A percentile compares a stretch with the other conserved stretches of the same genome.
phyloP scores from a whole-genome alignment of 92 coral and sea anemone genomes.

The Montipora capitata region DNA sequence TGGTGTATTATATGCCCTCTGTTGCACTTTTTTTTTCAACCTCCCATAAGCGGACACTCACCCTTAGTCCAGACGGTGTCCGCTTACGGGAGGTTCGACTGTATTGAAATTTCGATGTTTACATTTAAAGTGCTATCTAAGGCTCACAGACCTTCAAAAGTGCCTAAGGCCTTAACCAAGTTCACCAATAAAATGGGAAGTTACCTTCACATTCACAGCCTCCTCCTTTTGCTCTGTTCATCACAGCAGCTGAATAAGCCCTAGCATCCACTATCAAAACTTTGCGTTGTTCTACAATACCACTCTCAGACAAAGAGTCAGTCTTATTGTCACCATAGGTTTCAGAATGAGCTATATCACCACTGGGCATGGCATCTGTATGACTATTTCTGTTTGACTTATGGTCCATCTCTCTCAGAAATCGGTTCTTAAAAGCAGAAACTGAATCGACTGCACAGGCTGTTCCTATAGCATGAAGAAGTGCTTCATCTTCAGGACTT shows the following conservation, averaged over 20 bases:
- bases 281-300: slow-evolving; percentile 47
- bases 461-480: slow-evolving; percentile 89
- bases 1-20: too few species aligned
- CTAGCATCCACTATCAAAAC: slow-evolving; percentile 95
- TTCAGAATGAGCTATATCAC: slow-evolving; percentile 35
- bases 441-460: slow-evolving; percentile 69
- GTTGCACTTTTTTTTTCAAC: too few species aligned
- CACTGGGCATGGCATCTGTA: slow-evolving; percentile 31
- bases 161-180: neutral
- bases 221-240: slow-evolving; percentile 96
- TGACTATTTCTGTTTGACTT: slow-evolving; percentile 14
- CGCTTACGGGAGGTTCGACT: too few species aligned
- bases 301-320: neutral
- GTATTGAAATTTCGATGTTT: too few species aligned
- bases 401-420: slow-evolving; percentile 23
- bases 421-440: slow-evolving; percentile 23
- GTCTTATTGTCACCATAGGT: neutral
- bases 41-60: too few species aligned
- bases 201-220: slow-evolving; percentile 96
- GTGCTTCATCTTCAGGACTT: slow-evolving; percentile 86
- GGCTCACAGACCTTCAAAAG: neutral
- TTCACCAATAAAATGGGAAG: neutral
- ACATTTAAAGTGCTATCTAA: too few species aligned
- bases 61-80: too few species aligned
- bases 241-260: slow-evolving; percentile 92